Conservation (phyloP, 92 coral and sea anemone genomes). For the Epizoanthus scotinus region DNA sequence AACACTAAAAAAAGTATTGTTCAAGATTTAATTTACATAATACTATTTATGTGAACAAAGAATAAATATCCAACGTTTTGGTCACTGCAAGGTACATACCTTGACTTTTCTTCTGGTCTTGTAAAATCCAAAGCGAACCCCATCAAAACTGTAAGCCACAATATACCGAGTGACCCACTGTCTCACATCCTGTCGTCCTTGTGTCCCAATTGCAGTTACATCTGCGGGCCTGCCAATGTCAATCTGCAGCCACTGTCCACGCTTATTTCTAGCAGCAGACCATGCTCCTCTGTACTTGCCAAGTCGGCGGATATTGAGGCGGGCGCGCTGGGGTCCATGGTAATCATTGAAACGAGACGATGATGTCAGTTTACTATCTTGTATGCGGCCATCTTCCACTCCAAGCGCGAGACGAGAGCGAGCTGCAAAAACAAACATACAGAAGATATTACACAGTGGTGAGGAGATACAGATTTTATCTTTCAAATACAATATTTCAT, state of each 20-base stretch:
- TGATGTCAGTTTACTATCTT: slow-evolving; percentile 68
- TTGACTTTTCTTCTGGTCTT: slow-evolving; percentile 59
- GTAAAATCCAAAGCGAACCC: slow-evolving; percentile 66
- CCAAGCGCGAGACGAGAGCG: slow-evolving; percentile 74
- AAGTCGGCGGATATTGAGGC: slow-evolving; percentile 60
- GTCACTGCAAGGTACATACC: slow-evolving; percentile 48
- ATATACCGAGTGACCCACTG: slow-evolving; percentile 84
- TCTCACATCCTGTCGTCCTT: slow-evolving; percentile 73
- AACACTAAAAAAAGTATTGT: neutral
- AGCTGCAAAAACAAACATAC: slow-evolving; percentile 35
- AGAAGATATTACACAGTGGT: neutral
- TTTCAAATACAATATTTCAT: neutral
- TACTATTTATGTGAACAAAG: neutral
- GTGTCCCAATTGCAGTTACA: slow-evolving; percentile 74
- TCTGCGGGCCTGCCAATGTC: slow-evolving; percentile 60
- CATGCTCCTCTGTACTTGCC: slow-evolving; percentile 76
- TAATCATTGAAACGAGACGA: slow-evolving; percentile 66
- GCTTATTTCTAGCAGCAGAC: slow-evolving; percentile 70
- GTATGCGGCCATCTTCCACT: slow-evolving; percentile 72
- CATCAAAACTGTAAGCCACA: slow-evolving; percentile 58
- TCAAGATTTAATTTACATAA: neutral
- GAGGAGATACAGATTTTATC: neutral
- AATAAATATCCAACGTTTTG: no score
- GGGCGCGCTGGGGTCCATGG: slow-evolving; percentile 61
- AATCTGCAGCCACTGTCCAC: slow-evolving; percentile 81